These are phyloP conservation scores for Mastacembelus armatus DNA, from an alignment of 2,797 vertebrate species.

Conservation along the genomic window DNA sequence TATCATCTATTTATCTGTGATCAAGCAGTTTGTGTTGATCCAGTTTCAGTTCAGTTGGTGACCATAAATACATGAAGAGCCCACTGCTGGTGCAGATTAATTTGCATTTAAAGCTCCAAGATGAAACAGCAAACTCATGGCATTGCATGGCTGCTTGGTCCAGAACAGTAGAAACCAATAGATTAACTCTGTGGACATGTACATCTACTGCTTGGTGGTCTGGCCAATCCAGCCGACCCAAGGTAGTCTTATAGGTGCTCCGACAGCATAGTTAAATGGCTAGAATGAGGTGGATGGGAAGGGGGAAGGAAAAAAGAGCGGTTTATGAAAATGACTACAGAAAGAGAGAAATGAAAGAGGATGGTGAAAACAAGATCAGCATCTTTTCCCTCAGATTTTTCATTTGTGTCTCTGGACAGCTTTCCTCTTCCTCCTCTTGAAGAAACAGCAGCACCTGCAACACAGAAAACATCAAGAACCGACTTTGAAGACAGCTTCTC, in stretches of 20 bases:
- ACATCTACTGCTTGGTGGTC: conserved; percentile 25
- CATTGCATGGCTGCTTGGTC: conserved; percentile 7
- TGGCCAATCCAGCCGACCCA: conserved; percentile 34
- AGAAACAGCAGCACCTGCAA: conserved; percentile 95
- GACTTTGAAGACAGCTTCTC: too few relatives aligned
- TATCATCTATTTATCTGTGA: conserved; percentile 6
- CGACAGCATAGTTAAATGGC: too few relatives aligned
- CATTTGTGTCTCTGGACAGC: conserved; percentile 93
- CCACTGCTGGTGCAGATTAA: conserved; percentile 9
- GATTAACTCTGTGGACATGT: conserved; percentile 25
- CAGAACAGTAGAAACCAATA: conserved; percentile 27
- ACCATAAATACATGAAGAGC: conserved; percentile 28
- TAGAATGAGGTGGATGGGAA: conserved; percentile 1
- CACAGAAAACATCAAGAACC: neutral
- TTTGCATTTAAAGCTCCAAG: conserved; percentile 33
- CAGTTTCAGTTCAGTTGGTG: conserved; percentile 45
- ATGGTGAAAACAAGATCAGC: conserved; percentile 12
- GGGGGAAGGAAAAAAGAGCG: neutral
- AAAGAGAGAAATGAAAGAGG: conserved; percentile 4
- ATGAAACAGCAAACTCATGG: conserved; percentile 22
- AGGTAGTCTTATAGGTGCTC: conserved; percentile 30
- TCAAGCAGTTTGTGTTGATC: conserved; percentile 34
- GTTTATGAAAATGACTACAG: conserved; percentile 10
- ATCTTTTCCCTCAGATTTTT: conserved; percentile 58
- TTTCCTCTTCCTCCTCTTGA: conserved; percentile 98